Percentiles rank a stretch among this genome's conserved stretches.
These are phyloP conservation scores for Anoura caudifer DNA, from an alignment of 2,113 vertebrate species.

Conservation along the genomic window DNA sequence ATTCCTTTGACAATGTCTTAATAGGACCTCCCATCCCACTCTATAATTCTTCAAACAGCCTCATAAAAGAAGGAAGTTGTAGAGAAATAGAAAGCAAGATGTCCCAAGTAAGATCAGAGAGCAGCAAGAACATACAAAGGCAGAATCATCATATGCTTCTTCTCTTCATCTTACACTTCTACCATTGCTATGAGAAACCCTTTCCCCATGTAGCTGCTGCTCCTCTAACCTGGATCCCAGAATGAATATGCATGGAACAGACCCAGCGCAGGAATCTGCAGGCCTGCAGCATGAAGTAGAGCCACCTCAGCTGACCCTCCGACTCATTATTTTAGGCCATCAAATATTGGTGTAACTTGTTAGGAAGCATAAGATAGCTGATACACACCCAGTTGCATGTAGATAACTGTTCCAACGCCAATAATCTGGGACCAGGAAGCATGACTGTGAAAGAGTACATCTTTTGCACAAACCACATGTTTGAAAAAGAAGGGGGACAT, in stretches of 20 bases:
- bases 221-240: background rate
- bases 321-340: background rate
- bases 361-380: background rate
- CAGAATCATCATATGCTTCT: background rate
- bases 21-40: background rate
- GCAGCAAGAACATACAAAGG: background rate
- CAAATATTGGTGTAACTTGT: background rate
- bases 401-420: background rate
- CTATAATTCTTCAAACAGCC: background rate
- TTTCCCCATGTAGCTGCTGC: background rate
- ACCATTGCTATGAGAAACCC: background rate
- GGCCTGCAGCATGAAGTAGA: background rate
- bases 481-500: background rate
- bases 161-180: background rate
- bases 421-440: background rate
- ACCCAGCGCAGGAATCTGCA: background rate
- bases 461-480: background rate
- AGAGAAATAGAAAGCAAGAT: background rate
- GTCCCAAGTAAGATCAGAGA: background rate
- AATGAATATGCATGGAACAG: background rate
- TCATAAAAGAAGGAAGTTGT: background rate
- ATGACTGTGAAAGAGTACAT: background rate
- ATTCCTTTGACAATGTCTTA: background rate
- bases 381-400: background rate
- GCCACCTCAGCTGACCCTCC: background rate